Evolutionary conservation across 1,140 invertebrate species (phyloP).

Genomic region (Brachionus angularis): DNA sequence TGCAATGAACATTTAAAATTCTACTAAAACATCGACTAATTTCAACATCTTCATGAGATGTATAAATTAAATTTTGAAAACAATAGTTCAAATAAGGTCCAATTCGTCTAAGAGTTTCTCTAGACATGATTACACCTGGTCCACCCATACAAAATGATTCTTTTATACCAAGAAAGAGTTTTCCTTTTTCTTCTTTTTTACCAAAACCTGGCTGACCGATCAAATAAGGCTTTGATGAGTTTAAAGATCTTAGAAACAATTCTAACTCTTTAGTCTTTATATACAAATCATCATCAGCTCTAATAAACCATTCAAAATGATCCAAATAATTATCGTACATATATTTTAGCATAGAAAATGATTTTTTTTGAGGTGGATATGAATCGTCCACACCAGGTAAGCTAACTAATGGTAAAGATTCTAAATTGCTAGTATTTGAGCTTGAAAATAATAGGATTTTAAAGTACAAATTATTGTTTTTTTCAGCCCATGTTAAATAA

Average conservation of each 20-base stretch:
- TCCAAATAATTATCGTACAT: slow-evolving; percentile 90
- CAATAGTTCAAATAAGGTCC: slow-evolving; percentile 68
- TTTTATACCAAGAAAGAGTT: slow-evolving; percentile 77
- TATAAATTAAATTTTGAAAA: slow-evolving; percentile 77
- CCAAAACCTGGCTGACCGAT: slow-evolving; percentile 62
- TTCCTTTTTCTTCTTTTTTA: slow-evolving; percentile 80
- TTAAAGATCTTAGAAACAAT: slow-evolving; percentile 76
- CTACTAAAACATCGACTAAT: slow-evolving; percentile 87
- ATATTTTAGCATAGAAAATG: slow-evolving; percentile 93
- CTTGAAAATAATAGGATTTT: slow-evolving; percentile 85
- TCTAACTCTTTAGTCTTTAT: slow-evolving; percentile 80
- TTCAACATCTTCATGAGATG: slow-evolving; percentile 96
- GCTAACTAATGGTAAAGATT: slow-evolving; percentile 66
- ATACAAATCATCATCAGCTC: slow-evolving; percentile 95
- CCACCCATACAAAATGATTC: slow-evolving; percentile 99
- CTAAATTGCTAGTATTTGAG: slow-evolving; percentile 60
- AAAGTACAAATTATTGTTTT: too few relatives aligned
- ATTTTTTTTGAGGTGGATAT: slow-evolving; percentile 97
- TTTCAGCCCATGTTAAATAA: slow-evolving; percentile 82
- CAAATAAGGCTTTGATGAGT: slow-evolving; percentile 59
- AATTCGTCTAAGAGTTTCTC: slow-evolving; percentile 58
- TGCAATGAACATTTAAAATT: slow-evolving; percentile 91
- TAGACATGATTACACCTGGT: slow-evolving; percentile 76
- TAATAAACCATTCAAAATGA: slow-evolving; percentile 90
- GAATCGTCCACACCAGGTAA: slow-evolving; percentile 80